Evolutionary conservation across 2,888 invertebrate genomes (phyloP), one percentile per base, ranked within the genome.

Genomic region (Dolichomitus sp.): DNA sequence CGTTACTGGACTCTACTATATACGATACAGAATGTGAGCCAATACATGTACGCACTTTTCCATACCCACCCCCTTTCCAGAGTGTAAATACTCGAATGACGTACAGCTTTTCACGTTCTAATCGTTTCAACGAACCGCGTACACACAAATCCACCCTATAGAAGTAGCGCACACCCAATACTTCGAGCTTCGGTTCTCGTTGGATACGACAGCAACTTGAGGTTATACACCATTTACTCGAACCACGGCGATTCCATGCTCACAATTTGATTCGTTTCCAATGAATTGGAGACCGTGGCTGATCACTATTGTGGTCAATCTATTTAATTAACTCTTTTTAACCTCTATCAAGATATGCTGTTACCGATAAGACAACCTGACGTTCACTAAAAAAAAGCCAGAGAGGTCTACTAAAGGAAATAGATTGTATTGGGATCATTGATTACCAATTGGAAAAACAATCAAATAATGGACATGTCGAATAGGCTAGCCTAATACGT

Each of bases 1-100:
- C 70, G 69, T 40, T 59, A 59, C 61, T 70, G 40, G 69, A 68
- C 69, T 66, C 57, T 50, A 86, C 87, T 85, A 84, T 85, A 84
- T 83, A 83, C 33, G 19, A 33, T 33, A n/a, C 72, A n/a, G 61
- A 17, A 68, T 70, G 33, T 61, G 40, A 45, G 27, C 66, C 17
- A 70, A 61, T 69, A 57, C 48, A 42, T 65, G 9, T 30, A 54
- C 78, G 42, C 63, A 57, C 78, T 33, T 48, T 65, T 33, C 17
- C 33, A 12, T 63, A 40, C 50, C 54, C 42, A 42, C 48, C 45
- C 50, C 66, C 57, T 69, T 40, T 33, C 54, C 68, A 45, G 57
- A 45, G 27, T 48, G 80, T 69, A 76, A 80, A 80, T 77, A 83
- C 76, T 69, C 61, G 80, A 30, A 72, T 76, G 83, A 63, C 63